A percentile compares a stretch with the other conserved stretches of the same genome.
These are phyloP conservation scores for Corythornis leucogaster DNA, from an alignment of 2,797 vertebrate genomes.

Conservation along the genomic window DNA sequence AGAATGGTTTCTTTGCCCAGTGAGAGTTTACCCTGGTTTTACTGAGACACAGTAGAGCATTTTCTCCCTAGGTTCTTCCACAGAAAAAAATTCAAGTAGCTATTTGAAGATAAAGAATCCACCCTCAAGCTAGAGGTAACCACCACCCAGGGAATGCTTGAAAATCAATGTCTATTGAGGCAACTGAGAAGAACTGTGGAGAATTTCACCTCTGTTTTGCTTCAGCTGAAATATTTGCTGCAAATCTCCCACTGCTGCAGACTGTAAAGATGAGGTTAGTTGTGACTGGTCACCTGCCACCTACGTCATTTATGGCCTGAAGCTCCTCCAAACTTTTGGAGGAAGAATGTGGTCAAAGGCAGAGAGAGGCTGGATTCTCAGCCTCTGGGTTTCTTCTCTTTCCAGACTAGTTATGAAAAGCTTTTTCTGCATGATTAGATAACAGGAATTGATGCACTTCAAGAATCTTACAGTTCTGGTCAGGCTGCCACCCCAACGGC, in stretches of 20 bases:
- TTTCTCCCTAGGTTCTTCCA: neutral
- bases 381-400: neutral
- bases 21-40: neutral
- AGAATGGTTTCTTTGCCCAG: neutral
- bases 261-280: neutral
- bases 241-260: neutral
- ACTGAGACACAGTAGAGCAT: no score
- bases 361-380: neutral
- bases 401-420: neutral
- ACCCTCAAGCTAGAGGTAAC: neutral
- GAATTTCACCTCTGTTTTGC: neutral
- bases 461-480: neutral
- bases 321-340: neutral
- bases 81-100: neutral
- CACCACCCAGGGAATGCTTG: neutral
- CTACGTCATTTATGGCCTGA: neutral
- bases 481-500: neutral
- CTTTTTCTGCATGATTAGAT: neutral
- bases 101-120: neutral
- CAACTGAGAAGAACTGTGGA: neutral
- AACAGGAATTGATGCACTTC: neutral
- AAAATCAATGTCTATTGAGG: neutral
- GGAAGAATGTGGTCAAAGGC: neutral
- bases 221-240: neutral
- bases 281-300: neutral